Percentiles rank a stretch among this genome's conserved stretches.
phyloP scores from a whole-genome alignment of 1,140 invertebrate genomes.

The Heliconius himera region DNA sequence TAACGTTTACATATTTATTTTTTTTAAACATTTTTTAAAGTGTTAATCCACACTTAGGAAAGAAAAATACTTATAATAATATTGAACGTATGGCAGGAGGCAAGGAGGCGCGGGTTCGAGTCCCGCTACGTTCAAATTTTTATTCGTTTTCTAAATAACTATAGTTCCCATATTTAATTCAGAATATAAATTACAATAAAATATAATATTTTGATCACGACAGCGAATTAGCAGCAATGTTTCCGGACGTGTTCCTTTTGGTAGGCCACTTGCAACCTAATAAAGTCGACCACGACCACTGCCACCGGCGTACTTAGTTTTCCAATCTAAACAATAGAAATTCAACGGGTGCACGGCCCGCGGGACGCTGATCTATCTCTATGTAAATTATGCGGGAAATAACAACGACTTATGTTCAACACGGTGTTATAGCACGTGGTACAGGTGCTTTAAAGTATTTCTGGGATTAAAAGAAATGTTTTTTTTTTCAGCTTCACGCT shows the following conservation, averaged over 20 bases:
- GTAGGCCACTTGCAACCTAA: conserved; percentile 61
- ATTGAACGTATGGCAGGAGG: no score
- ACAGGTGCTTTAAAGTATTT: not conserved
- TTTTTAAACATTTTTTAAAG: no score
- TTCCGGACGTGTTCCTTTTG: conserved; percentile 30
- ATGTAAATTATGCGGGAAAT: conserved; percentile 80
- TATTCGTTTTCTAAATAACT: no score
- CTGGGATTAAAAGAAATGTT: not conserved
- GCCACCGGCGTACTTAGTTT: conserved; percentile 72
- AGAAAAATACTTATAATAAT: no score
- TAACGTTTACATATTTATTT: no score
- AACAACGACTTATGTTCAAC: conserved; percentile 74
- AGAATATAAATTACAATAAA: not conserved
- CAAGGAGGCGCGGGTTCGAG: no score
- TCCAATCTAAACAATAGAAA: conserved; percentile 82
- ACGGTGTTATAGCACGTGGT: conserved; percentile 60
- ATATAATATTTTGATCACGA: not conserved
- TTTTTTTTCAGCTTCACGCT: no score
- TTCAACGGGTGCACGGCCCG: conserved; percentile 77
- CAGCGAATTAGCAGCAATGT: not conserved
- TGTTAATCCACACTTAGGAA: no score
- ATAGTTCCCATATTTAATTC: conserved; percentile 35
- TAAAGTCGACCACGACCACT: conserved; percentile 70
- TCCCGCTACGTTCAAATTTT: no score
- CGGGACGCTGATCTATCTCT: conserved; percentile 77